Evolutionary conservation across 2,888 invertebrate species (phyloP).

Genomic region (Anthoptus insignis): DNA sequence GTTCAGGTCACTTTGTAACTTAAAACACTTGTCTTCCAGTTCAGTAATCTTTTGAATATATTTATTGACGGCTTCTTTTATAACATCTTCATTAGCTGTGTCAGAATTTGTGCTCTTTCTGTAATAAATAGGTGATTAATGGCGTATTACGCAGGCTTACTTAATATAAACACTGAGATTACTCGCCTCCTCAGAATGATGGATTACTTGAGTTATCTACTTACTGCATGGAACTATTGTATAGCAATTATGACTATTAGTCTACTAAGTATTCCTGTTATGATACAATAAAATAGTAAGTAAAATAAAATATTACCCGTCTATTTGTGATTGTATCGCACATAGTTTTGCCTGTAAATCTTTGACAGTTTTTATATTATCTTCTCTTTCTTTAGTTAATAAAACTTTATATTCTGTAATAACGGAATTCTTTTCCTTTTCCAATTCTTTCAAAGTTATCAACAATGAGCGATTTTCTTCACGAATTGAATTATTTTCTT

Average conservation of each 20-base stretch:
- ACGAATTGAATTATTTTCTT: slow-evolving; percentile 61
- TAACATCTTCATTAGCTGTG: slow-evolving; percentile 57
- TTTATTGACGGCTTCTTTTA: slow-evolving; percentile 68
- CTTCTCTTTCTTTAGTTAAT: slow-evolving; percentile 81
- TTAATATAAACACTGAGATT: slow-evolving; percentile 18
- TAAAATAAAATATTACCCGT: slow-evolving; percentile 61
- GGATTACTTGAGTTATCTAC: not conserved
- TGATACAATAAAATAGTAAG: slow-evolving; percentile 2
- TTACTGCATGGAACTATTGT: too few relatives aligned
- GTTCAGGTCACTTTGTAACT: slow-evolving; percentile 75
- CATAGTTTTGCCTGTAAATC: slow-evolving; percentile 66
- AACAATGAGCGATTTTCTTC: slow-evolving; percentile 80
- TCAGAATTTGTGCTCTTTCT: slow-evolving; percentile 65
- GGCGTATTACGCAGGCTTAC: slow-evolving; percentile 13
- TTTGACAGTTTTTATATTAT: slow-evolving; percentile 70
- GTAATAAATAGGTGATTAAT: slow-evolving; percentile 65
- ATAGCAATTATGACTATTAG: too few relatives aligned
- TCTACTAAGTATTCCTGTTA: too few relatives aligned
- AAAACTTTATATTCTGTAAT: slow-evolving; percentile 83
- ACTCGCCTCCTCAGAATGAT: slow-evolving; percentile 8
- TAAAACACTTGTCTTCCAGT: slow-evolving; percentile 76
- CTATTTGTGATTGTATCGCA: slow-evolving; percentile 68
- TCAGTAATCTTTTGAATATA: slow-evolving; percentile 75
- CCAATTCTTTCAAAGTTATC: slow-evolving; percentile 68
- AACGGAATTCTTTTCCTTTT: slow-evolving; percentile 73